A percentile compares a stretch with the other conserved stretches of the same genome.
Evolutionary conservation across 1,140 invertebrate genomes (phyloP).

Genomic region (Lethrus apterus): DNA sequence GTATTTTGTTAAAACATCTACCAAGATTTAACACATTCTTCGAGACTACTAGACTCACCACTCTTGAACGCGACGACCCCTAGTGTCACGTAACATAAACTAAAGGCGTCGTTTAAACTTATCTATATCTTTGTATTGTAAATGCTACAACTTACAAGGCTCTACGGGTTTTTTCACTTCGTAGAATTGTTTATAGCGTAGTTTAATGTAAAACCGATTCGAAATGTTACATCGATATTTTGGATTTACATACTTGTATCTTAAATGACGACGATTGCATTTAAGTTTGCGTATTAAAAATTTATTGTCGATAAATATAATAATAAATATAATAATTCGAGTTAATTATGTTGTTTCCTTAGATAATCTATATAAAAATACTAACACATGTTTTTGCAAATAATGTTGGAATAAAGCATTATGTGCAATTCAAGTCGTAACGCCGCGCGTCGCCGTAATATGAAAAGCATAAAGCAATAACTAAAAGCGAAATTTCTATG

Average conservation of each 20-base stretch:
- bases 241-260: constrained; percentile 9
- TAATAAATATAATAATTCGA: too few relatives aligned
- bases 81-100: constrained; percentile 20
- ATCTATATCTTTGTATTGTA: constrained; percentile 23
- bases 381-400: too few relatives aligned
- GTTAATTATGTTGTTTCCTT: too few relatives aligned
- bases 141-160: constrained; percentile 24
- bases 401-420: too few relatives aligned
- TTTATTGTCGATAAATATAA: too few relatives aligned
- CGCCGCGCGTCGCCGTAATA: background rate
- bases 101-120: constrained; percentile 21
- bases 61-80: constrained; percentile 18
- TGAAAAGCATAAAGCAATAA: constrained; percentile 3
- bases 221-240: constrained; percentile 2
- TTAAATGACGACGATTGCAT: constrained; percentile 9
- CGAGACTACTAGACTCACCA: constrained; percentile 1
- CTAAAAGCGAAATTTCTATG: constrained; percentile 25
- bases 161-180: constrained; percentile 13
- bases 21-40: constrained; percentile 15
- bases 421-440: too few relatives aligned
- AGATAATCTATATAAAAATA: too few relatives aligned
- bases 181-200: constrained; percentile 11
- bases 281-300: background rate
- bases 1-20: too few relatives aligned
- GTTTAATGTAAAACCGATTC: constrained; percentile 9